A percentile compares a stretch with the other conserved stretches of the same genome.
These are phyloP conservation scores for Capromys pilorides DNA, from an alignment of 2,797 vertebrate species.

Conservation along the genomic window DNA sequence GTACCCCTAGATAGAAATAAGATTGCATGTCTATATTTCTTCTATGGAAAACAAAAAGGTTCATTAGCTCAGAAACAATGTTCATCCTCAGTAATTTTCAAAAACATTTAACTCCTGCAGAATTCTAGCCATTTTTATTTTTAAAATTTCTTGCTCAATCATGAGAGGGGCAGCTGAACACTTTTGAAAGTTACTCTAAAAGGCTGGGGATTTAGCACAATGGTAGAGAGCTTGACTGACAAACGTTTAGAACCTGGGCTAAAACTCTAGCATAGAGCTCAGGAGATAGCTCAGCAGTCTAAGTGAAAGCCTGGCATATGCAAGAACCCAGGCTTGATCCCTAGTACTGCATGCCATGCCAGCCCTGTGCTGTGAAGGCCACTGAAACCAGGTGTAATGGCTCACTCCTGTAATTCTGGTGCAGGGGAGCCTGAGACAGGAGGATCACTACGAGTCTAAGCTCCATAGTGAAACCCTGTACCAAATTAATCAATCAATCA, in stretches of 20 bases:
- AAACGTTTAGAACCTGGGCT: not conserved
- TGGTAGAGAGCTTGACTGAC: not conserved
- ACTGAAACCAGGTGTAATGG: too few relatives aligned
- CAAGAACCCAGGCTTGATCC: too few relatives aligned
- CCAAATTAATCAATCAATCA: not conserved
- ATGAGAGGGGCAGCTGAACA: not conserved
- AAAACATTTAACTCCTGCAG: not conserved
- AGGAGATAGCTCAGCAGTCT: too few relatives aligned
- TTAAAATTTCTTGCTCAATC: not conserved
- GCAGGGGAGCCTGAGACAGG: too few relatives aligned
- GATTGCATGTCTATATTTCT: not conserved
- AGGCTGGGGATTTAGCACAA: not conserved
- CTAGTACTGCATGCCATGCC: too few relatives aligned
- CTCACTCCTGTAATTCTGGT: too few relatives aligned
- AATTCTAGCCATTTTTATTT: not conserved
- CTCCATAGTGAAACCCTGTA: not conserved
- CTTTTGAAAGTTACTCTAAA: not conserved
- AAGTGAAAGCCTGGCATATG: too few relatives aligned
- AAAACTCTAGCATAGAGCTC: too few relatives aligned
- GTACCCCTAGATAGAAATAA: not conserved
- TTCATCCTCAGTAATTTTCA: not conserved
- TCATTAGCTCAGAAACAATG: not conserved
- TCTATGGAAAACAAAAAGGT: not conserved
- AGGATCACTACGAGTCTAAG: too few relatives aligned
- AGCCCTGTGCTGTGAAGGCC: too few relatives aligned